Evolutionary conservation across 2,797 vertebrate genomes (phyloP).

Genomic region (Cottoperca gobio): DNA sequence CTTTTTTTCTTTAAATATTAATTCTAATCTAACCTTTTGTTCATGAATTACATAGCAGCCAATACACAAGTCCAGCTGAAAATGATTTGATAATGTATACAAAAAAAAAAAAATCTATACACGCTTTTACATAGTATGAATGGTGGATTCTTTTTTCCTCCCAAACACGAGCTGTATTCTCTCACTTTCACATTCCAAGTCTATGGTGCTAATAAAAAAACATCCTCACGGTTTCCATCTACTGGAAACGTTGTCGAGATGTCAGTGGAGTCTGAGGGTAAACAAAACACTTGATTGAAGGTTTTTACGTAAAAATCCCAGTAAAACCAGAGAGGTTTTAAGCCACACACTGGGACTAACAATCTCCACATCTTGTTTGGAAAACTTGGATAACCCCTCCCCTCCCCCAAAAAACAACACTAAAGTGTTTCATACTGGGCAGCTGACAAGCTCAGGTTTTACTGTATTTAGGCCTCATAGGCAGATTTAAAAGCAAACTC

Average conservation of each 20-base stretch:
- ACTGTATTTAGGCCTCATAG: constrained; percentile 80
- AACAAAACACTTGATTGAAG: constrained; percentile 79
- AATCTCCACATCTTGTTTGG: constrained; percentile 59
- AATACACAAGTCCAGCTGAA: constrained; percentile 98
- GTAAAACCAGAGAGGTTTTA: constrained; percentile 56
- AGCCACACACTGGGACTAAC: constrained; percentile 57
- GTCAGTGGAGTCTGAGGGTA: constrained; percentile 75
- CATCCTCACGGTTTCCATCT: constrained; percentile 63
- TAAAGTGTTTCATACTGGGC: constrained; percentile 69
- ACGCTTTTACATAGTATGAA: constrained; percentile 95
- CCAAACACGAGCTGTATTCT: constrained; percentile 87
- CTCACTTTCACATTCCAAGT: constrained; percentile 94
- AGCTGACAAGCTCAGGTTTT: constrained; percentile 69
- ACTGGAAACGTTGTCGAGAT: constrained; percentile 71
- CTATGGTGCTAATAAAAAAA: constrained; percentile 89
- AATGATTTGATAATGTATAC: constrained; percentile 96
- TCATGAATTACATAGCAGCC: constrained; percentile 99
- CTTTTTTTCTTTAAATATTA: constrained; percentile 99
- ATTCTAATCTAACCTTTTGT: constrained; percentile 99
- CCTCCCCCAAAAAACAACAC: constrained; percentile 30
- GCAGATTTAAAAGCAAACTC: constrained; percentile 92
- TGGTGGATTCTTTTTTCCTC: constrained; percentile 88
- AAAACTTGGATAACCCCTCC: constrained; percentile 55
- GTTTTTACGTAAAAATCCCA: constrained; percentile 58
- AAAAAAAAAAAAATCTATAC: constrained; percentile 92